Evolutionary conservation across 23 tunicate species (phyloP).

Genomic region (Halocynthia roretzi): DNA sequence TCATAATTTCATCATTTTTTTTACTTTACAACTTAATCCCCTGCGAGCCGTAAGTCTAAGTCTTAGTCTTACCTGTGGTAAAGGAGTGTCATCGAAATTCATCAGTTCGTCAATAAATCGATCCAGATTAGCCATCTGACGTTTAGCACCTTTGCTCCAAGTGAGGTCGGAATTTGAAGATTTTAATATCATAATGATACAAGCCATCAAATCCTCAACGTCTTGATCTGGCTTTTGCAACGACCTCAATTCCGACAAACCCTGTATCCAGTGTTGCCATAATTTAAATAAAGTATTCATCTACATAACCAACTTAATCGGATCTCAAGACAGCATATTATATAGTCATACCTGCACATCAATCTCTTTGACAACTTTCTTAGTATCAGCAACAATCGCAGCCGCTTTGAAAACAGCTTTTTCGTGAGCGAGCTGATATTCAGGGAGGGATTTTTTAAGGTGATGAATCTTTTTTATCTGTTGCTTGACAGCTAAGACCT

Average conservation of each 20-base stretch:
- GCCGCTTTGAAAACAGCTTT: conserved; percentile 89
- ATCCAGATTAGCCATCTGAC: conserved; percentile 93
- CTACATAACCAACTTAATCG: too few species aligned
- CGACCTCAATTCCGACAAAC: conserved; percentile 54
- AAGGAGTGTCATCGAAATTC: conserved; percentile 64
- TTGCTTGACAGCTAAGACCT: conserved; percentile 72
- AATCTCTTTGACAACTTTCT: conserved; percentile 78
- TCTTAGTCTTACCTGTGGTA: conserved; percentile 68
- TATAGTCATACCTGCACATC: conserved; percentile 38
- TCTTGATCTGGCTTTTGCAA: conserved; percentile 84
- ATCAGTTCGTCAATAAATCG: conserved; percentile 83
- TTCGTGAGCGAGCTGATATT: conserved; percentile 87
- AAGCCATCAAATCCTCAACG: conserved; percentile 91
- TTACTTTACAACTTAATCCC: too few species aligned
- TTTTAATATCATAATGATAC: conserved; percentile 86
- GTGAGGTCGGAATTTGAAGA: conserved; percentile 91
- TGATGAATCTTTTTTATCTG: conserved; percentile 71
- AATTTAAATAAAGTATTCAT: too few species aligned
- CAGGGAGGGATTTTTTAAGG: conserved; percentile 67
- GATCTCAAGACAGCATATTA: neutral
- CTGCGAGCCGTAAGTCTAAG: too few species aligned
- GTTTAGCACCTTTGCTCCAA: conserved; percentile 94
- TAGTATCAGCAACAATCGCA: conserved; percentile 85
- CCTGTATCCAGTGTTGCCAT: conserved; percentile 25
- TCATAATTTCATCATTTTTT: too few species aligned